Conservation (phyloP, 2,797 vertebrate genomes). For the Sphenodon punctatus region DNA sequence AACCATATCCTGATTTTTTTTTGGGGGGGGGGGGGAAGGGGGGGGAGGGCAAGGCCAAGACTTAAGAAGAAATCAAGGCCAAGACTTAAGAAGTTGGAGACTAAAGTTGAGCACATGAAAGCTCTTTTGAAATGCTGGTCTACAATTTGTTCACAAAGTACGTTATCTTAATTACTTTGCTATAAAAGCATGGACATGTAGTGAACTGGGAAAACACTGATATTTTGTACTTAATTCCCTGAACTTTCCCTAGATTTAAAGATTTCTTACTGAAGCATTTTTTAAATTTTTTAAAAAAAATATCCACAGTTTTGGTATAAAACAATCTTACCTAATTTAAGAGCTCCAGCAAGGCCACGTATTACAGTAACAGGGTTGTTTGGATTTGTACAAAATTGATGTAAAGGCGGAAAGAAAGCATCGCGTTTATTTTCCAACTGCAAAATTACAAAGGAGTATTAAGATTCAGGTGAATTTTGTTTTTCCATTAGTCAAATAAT, state of each 20-base stretch:
- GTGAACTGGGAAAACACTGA: not conserved
- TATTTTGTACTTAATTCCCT: too few relatives aligned
- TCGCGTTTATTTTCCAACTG: constrained; percentile 98
- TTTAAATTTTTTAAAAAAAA: not conserved
- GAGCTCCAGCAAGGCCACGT: constrained; percentile 97
- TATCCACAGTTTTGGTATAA: not conserved
- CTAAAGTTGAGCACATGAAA: too few relatives aligned
- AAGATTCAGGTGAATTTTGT: constrained; percentile 33
- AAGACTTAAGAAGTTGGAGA: too few relatives aligned
- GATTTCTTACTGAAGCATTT: not conserved
- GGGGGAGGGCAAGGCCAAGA: too few relatives aligned
- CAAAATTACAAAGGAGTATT: constrained; percentile 69
- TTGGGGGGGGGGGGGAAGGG: too few relatives aligned
- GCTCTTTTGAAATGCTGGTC: not conserved
- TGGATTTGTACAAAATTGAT: constrained; percentile 99
- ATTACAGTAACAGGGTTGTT: constrained; percentile 99
- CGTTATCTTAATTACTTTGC: not conserved
- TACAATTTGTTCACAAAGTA: not conserved
- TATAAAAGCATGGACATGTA: not conserved
- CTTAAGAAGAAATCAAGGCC: too few relatives aligned
- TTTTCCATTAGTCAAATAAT: not conserved
- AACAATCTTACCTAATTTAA: constrained; percentile 85
- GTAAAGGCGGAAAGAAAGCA: constrained; percentile 96
- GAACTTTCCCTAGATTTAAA: not conserved
- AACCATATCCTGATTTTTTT: too few relatives aligned